phyloP scores from a whole-genome alignment of 2,797 vertebrate species.

The Bufotes viridis region DNA sequence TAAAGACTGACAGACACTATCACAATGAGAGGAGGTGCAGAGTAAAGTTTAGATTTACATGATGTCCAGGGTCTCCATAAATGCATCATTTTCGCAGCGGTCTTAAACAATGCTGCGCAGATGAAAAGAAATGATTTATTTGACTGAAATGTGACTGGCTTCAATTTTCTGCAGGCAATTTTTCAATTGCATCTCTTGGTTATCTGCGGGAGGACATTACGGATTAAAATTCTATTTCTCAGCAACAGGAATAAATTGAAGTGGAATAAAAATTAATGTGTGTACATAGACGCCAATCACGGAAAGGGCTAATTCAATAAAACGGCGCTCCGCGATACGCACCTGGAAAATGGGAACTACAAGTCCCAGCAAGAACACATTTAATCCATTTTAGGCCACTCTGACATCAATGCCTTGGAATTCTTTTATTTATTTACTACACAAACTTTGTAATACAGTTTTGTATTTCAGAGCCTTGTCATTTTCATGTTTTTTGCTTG shows the following conservation, averaged over 20 bases:
- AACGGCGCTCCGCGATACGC: not conserved
- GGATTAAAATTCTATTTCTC: slow-evolving; percentile 37
- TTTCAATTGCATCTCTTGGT: slow-evolving; percentile 35
- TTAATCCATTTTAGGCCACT: no score
- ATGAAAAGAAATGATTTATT: slow-evolving; percentile 31
- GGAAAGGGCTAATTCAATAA: not conserved
- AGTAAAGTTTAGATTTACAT: not conserved
- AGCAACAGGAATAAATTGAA: not conserved
- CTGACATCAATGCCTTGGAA: no score
- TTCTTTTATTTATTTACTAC: no score
- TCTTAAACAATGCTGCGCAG: slow-evolving; percentile 6
- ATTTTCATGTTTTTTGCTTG: no score
- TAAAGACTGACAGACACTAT: not conserved
- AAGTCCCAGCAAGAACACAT: not conserved
- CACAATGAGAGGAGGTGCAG: not conserved
- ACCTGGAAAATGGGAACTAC: not conserved
- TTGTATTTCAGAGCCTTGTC: no score
- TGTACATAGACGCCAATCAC: not conserved
- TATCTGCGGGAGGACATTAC: slow-evolving; percentile 1
- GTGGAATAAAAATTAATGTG: not conserved
- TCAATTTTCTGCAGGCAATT: slow-evolving; percentile 28
- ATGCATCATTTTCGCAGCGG: not conserved
- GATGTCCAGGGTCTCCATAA: no score
- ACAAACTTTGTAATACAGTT: no score
- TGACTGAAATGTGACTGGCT: slow-evolving; percentile 1